Evolutionary conservation across 2,888 invertebrate genomes (phyloP).

Genomic region (Zygogramma bicolorata): DNA sequence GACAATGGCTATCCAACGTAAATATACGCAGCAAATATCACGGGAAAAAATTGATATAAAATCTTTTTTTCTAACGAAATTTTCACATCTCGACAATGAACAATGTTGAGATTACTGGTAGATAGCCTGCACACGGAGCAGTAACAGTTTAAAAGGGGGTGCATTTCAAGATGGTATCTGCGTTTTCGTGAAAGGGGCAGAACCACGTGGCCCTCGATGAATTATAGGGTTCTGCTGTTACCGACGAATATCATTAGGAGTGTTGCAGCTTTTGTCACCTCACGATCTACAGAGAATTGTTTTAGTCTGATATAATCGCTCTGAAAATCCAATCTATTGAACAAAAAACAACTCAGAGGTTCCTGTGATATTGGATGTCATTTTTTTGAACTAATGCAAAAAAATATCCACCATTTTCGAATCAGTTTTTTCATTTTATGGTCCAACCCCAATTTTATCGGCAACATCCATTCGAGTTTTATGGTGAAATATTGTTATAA

Average conservation of each 20-base stretch:
- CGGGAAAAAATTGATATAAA: too few relatives aligned
- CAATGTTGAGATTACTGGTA: neutral
- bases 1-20: too few relatives aligned
- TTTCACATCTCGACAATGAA: neutral
- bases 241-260: neutral
- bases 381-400: too few relatives aligned
- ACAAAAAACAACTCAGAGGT: neutral
- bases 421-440: too few relatives aligned
- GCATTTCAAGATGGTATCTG: slow-evolving; percentile 10
- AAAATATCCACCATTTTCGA: too few relatives aligned
- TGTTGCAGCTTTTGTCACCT: neutral
- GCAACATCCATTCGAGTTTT: too few relatives aligned
- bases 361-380: too few relatives aligned
- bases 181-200: slow-evolving; percentile 8
- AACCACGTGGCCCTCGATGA: slow-evolving; percentile 1
- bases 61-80: neutral
- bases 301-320: too few relatives aligned
- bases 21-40: too few relatives aligned
- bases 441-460: too few relatives aligned
- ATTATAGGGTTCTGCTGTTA: neutral
- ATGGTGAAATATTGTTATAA: too few relatives aligned
- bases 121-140: neutral
- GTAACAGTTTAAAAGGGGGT: neutral
- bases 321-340: neutral
- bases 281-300: neutral